These are phyloP conservation scores for Catharus minimus DNA, from an alignment of 2,113 vertebrate genomes.

Conservation along the genomic window DNA sequence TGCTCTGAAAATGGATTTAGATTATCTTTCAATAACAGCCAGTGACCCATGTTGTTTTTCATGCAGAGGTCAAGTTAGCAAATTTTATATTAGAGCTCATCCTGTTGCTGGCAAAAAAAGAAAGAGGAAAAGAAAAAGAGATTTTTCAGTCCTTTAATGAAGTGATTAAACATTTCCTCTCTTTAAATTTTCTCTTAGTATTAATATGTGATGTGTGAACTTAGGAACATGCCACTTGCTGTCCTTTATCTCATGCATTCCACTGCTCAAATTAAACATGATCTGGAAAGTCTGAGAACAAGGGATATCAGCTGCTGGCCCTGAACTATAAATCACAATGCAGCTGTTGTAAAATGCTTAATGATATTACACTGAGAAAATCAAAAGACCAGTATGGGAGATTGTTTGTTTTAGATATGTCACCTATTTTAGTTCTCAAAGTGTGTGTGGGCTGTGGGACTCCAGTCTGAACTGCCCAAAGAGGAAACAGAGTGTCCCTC, in stretches of 20 bases:
- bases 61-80: not conserved
- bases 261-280: not conserved
- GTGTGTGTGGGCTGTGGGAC: not conserved
- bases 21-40: not conserved
- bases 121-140: not conserved
- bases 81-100: not conserved
- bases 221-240: not conserved
- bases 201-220: not conserved
- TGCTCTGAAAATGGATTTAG: not conserved
- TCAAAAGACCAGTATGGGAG: not conserved
- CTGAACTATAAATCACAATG: not conserved
- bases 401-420: not conserved
- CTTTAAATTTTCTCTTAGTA: not conserved
- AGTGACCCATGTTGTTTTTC: not conserved
- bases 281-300: not conserved
- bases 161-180: not conserved
- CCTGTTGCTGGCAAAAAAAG: not conserved
- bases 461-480: not conserved
- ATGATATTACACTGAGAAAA: not conserved
- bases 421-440: not conserved
- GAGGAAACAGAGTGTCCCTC: not conserved
- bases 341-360: not conserved
- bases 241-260: not conserved
- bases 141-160: not conserved
- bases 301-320: not conserved